Base-by-base conservation (phyloP, 2,888 invertebrate species). In the Agrilus biguttatus region DNA sequence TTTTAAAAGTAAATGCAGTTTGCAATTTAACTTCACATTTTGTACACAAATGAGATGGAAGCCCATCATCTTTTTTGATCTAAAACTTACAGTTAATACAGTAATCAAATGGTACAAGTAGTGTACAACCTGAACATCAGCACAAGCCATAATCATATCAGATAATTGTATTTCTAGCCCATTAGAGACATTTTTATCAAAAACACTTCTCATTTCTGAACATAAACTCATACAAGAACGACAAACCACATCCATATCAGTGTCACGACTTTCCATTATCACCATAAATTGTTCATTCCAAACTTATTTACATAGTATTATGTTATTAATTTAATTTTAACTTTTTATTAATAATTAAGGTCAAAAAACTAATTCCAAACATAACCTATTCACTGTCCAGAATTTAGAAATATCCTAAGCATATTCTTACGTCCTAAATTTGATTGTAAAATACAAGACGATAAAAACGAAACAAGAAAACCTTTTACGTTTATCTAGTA, bases 71-170 rank as follows among this genome's bases (percentile, higher is more conserved):
- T 32, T 55, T 52, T 33, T 49, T 47, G 35, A 64, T 57, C 65
- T 65, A 47, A 12, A 14, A 34, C 14, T 28, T 10, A 13, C 14
- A 8, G 32, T 28, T 28, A 23, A 38, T 23, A n/a, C 35, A 40
- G 19, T 13, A 21, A 33, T 33, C 8, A 8, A 37, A 13, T 37
- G 19, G 41, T 10, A 42, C 14, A 39, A 34, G 10, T 19, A 14
- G 33, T 10, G 12, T 49, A 52, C 54, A 57, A 66, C 67, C 54
- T 62, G 58, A 40, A 67, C 55, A 35, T 65, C 58, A 38, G 65
- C 57, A 55, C 66, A 66, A 50, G 62, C 63, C 61, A 60, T 66
- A 44, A 67, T 55, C 63, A 66, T 66, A 51, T 65, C 62, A 19
- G 63, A 59, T 35, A 66, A 50, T 51, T 60, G 57, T 36, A 60